A percentile compares a stretch with the other conserved stretches of the same genome.
Conservation (phyloP, 2,888 invertebrate species). For the Synanthedon vespiformis region DNA sequence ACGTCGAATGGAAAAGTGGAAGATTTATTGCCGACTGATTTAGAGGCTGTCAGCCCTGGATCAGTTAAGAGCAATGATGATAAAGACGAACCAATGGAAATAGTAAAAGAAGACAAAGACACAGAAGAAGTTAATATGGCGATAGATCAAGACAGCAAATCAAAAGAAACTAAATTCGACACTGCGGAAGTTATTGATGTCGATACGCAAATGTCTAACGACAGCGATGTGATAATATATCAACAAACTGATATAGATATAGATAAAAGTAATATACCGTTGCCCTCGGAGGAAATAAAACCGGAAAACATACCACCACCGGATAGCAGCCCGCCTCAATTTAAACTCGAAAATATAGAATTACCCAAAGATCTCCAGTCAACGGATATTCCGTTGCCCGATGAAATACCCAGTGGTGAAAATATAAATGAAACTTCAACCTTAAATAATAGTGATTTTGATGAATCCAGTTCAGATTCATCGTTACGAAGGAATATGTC, state of each 20-base stretch:
- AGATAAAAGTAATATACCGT: conserved; percentile 38
- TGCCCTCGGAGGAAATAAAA: conserved; percentile 46
- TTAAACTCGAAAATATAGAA: conserved; percentile 44
- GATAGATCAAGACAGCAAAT: conserved; percentile 27
- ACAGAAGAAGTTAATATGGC: conserved; percentile 11
- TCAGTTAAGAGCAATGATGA: conserved; percentile 75
- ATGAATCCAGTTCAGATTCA: conserved; percentile 55
- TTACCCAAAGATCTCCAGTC: conserved; percentile 36
- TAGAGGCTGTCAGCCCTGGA: conserved; percentile 86
- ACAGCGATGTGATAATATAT: conserved; percentile 44
- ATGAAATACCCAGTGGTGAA: conserved; percentile 26
- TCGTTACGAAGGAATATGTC: conserved; percentile 59
- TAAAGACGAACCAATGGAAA: conserved; percentile 24
- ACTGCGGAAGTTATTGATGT: conserved; percentile 31
- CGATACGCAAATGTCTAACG: conserved; percentile 64
- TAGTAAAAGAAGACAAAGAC: conserved; percentile 2
- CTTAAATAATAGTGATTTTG: conserved; percentile 34
- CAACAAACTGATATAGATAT: conserved; percentile 33
- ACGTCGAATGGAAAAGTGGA: conserved; percentile 46
- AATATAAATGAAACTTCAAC: conserved; percentile 45
- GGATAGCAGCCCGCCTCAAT: conserved; percentile 60
- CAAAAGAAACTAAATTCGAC: conserved; percentile 27
- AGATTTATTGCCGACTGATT: conserved; percentile 79
- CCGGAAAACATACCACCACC: conserved; percentile 37
- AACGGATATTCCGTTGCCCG: conserved; percentile 38